phyloP scores from a whole-genome alignment of 2,797 vertebrate genomes.

The Echeneis naucrates region DNA sequence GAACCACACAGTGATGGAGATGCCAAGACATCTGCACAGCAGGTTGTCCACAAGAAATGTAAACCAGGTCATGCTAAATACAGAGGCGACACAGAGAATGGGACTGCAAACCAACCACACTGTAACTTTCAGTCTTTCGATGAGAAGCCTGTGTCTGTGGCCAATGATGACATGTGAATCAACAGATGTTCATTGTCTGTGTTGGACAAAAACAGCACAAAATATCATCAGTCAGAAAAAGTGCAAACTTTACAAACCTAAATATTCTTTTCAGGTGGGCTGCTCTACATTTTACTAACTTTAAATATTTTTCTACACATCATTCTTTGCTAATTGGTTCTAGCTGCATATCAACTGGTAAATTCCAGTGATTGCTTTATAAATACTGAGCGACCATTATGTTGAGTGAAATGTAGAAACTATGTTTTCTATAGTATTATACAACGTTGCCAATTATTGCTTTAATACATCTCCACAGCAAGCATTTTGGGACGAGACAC shows the following conservation, averaged over 20 bases:
- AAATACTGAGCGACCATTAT: neutral
- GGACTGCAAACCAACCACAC: neutral
- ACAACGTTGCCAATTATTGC: neutral
- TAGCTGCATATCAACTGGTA: neutral
- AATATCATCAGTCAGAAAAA: conserved; percentile 8
- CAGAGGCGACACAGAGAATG: neutral
- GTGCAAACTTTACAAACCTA: neutral
- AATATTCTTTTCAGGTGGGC: neutral
- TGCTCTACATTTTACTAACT: neutral
- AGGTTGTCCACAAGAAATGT: conserved; percentile 86
- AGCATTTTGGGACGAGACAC: neutral
- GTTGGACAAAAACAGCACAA: conserved; percentile 19
- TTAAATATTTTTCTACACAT: neutral
- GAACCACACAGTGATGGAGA: conserved; percentile 90
- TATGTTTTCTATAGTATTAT: neutral
- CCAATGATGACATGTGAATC: conserved; percentile 35
- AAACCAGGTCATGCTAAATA: conserved; percentile 73
- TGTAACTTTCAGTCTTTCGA: conserved; percentile 22
- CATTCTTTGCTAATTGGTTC: neutral
- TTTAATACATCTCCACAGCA: neutral
- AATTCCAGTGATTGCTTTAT: neutral
- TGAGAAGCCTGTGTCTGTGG: conserved; percentile 35
- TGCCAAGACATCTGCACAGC: conserved; percentile 88
- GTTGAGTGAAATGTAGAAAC: neutral
- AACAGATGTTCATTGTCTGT: neutral